These are phyloP conservation scores for Calephelis virginiensis DNA, from an alignment of 1,140 invertebrate species.

Conservation along the genomic window DNA sequence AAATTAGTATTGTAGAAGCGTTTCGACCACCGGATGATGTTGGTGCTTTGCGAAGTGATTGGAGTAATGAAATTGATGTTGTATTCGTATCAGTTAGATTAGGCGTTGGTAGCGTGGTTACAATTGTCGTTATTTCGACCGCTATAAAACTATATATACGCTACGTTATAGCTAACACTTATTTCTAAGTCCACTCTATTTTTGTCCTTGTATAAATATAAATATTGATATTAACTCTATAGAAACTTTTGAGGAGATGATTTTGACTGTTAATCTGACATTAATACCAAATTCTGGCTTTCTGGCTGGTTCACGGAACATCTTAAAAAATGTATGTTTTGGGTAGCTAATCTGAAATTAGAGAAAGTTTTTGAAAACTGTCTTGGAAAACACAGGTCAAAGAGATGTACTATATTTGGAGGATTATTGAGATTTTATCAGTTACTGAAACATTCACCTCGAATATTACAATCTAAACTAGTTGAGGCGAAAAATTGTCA, in stretches of 20 bases:
- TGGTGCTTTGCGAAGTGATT: constrained; percentile 62
- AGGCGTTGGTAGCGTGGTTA: constrained; percentile 18
- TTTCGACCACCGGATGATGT: constrained; percentile 63
- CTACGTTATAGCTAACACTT: constrained; percentile 11
- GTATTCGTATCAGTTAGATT: constrained; percentile 36
- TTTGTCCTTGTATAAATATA: constrained; percentile 5
- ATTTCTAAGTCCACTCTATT: constrained; percentile 9
- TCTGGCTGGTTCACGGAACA: too few species aligned
- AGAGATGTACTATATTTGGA: too few species aligned
- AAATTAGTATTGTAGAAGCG: constrained; percentile 52
- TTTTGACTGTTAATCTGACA: neutral
- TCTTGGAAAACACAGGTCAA: too few species aligned
- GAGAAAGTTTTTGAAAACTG: too few species aligned
- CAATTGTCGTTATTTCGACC: constrained; percentile 10
- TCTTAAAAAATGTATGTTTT: too few species aligned
- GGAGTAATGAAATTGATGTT: constrained; percentile 44
- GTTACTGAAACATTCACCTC: neutral
- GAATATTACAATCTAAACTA: constrained; percentile 5
- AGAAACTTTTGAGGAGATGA: neutral
- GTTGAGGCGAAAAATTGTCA: neutral
- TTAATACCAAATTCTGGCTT: neutral
- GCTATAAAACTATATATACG: constrained; percentile 1
- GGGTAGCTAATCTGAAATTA: too few species aligned
- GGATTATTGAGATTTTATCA: too few species aligned
- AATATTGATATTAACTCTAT: constrained; percentile 1